Conservation (phyloP, 37 sponge, comb jelly and placozoan genomes). For the Halichondria panicea region DNA sequence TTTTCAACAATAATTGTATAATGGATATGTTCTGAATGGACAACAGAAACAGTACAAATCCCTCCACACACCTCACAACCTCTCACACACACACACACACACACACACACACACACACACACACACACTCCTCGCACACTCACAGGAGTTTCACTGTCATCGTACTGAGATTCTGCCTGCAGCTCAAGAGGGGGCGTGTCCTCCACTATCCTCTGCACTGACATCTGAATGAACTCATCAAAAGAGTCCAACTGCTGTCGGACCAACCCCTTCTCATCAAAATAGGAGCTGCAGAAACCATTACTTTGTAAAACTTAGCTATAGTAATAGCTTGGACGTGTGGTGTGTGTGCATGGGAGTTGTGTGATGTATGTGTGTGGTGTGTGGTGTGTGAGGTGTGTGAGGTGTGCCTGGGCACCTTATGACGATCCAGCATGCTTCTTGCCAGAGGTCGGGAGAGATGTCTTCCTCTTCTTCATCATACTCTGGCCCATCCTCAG, state of each 20-base stretch:
- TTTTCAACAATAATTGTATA: no score
- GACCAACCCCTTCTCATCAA: slow-evolving; percentile 99
- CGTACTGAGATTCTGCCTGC: slow-evolving; percentile 92
- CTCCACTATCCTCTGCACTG: slow-evolving; percentile 98
- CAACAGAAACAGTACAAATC: no score
- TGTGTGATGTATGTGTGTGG: no score
- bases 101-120: no score
- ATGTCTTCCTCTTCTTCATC: slow-evolving; percentile 95
- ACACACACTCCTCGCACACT: not conserved
- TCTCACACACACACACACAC: no score
- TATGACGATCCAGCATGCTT: slow-evolving; percentile 99
- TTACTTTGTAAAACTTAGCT: not conserved
- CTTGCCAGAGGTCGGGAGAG: slow-evolving; percentile 98
- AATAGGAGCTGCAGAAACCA: slow-evolving; percentile 76
- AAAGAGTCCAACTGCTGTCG: slow-evolving; percentile 99
- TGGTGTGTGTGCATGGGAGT: no score
- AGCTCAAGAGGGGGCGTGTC: slow-evolving; percentile 95
- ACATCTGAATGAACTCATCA: slow-evolving; percentile 99
- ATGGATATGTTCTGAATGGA: no score
- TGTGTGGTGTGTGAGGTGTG: no score
- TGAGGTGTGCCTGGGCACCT: no score
- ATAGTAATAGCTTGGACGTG: no score
- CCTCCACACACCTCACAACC: no score
- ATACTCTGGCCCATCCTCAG: not conserved
- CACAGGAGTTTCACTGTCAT: slow-evolving; percentile 68